Percentiles rank a stretch among this genome's conserved stretches.
Conservation (phyloP, 2,113 vertebrate species). For the Heliornis fulica region DNA sequence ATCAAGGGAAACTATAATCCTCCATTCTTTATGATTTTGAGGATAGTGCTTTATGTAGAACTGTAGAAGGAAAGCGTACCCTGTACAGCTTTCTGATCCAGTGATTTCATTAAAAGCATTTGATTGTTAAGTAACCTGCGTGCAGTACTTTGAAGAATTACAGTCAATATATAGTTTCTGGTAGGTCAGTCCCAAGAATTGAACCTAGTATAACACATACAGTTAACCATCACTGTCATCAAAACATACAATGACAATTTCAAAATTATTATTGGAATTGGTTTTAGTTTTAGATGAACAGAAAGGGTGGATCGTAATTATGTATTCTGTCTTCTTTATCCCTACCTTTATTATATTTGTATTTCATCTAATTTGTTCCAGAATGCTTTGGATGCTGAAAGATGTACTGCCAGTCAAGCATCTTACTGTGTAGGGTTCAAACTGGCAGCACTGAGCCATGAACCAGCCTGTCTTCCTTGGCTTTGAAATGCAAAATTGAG, state of each 20-base stretch:
- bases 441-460: background rate
- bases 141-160: background rate
- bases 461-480: background rate
- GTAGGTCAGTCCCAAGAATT: background rate
- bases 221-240: background rate
- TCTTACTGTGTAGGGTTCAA: background rate
- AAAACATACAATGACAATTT: background rate
- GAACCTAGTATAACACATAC: background rate
- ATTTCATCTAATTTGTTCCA: background rate
- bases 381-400: background rate
- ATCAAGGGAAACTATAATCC: background rate
- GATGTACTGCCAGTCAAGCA: background rate
- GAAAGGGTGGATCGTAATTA: background rate
- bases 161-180: background rate
- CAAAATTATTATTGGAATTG: background rate
- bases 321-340: background rate
- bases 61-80: background rate
- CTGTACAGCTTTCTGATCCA: background rate
- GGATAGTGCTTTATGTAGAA: background rate
- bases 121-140: background rate
- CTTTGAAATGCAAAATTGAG: background rate
- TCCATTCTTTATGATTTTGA: background rate
- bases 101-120: background rate
- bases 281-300: background rate
- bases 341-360: background rate